These are phyloP conservation scores for Idaea aversata DNA, from an alignment of 2,888 invertebrate species.

Conservation along the genomic window DNA sequence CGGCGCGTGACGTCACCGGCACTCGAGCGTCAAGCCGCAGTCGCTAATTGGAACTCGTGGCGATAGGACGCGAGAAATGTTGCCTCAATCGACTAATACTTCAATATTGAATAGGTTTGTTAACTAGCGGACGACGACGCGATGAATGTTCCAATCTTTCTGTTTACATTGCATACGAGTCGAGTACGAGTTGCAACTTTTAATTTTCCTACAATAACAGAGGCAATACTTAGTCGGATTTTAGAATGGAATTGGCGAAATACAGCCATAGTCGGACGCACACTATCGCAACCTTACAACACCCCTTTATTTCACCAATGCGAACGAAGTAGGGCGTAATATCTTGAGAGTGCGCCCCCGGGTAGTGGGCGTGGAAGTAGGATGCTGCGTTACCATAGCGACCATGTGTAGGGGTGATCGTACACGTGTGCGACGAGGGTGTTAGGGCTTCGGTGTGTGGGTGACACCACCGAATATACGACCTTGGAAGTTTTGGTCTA, in stretches of 20 bases:
- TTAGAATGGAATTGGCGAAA: conserved; percentile 55
- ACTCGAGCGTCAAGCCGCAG: conserved; percentile 73
- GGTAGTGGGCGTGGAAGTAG: conserved; percentile 81
- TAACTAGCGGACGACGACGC: conserved; percentile 74
- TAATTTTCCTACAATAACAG: conserved; percentile 37
- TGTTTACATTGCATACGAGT: conserved; percentile 51
- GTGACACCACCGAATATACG: conserved; percentile 36
- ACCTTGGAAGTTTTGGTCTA: conserved; percentile 76
- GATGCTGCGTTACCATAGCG: conserved; percentile 82
- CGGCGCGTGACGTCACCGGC: conserved; percentile 71
- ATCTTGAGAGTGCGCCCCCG: conserved; percentile 78
- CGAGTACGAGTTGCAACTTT: conserved; percentile 38
- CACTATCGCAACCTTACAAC: conserved; percentile 59
- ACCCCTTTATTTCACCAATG: conserved; percentile 77
- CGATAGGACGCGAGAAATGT: conserved; percentile 75
- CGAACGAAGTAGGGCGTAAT: conserved; percentile 78
- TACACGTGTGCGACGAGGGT: conserved; percentile 55
- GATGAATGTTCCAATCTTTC: conserved; percentile 52
- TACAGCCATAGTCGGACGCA: conserved; percentile 53
- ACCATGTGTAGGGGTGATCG: conserved; percentile 74
- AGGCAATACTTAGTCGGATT: conserved; percentile 35
- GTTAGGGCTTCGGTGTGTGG: conserved; percentile 37
- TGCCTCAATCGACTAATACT: conserved; percentile 77
- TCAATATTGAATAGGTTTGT: conserved; percentile 76
- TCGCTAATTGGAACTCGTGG: conserved; percentile 78